A percentile compares a stretch with the other conserved stretches of the same genome.
Evolutionary conservation across 2,888 invertebrate species (phyloP).

Genomic region (Allacma fusca): DNA sequence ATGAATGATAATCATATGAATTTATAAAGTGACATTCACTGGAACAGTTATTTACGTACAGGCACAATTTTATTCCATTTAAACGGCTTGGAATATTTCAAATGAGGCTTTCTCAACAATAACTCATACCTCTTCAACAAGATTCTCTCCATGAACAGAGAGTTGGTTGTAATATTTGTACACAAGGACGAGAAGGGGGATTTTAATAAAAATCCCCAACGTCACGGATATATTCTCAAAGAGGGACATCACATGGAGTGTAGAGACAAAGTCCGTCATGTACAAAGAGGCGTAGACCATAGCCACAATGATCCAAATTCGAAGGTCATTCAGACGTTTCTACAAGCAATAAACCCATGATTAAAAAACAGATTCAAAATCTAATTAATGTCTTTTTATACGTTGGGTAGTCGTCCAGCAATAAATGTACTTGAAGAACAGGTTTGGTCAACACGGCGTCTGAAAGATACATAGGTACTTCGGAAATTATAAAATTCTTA

Average conservation of each 20-base stretch:
- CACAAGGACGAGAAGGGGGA: constrained; percentile 34
- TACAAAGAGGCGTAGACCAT: constrained; percentile 16
- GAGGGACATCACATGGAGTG: constrained; percentile 33
- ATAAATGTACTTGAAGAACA: too few species aligned
- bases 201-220: constrained; percentile 32
- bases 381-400: too few species aligned
- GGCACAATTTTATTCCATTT: too few species aligned
- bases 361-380: background rate
- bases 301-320: constrained; percentile 26
- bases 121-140: constrained; percentile 9
- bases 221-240: constrained; percentile 33
- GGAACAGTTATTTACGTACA: too few species aligned
- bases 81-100: too few species aligned
- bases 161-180: constrained; percentile 28
- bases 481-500: background rate
- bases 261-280: constrained; percentile 33
- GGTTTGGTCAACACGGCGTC: too few species aligned
- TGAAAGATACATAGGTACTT: too few species aligned
- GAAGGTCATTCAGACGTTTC: constrained; percentile 18
- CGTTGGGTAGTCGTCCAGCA: too few species aligned
- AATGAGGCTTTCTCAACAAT: too few species aligned
- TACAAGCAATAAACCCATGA: background rate
- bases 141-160: background rate
- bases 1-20: too few species aligned
- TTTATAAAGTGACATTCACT: too few species aligned